A percentile compares a stretch with the other conserved stretches of the same genome.
Evolutionary conservation across 2,888 invertebrate genomes (phyloP).

Genomic region (Ctena decussata): DNA sequence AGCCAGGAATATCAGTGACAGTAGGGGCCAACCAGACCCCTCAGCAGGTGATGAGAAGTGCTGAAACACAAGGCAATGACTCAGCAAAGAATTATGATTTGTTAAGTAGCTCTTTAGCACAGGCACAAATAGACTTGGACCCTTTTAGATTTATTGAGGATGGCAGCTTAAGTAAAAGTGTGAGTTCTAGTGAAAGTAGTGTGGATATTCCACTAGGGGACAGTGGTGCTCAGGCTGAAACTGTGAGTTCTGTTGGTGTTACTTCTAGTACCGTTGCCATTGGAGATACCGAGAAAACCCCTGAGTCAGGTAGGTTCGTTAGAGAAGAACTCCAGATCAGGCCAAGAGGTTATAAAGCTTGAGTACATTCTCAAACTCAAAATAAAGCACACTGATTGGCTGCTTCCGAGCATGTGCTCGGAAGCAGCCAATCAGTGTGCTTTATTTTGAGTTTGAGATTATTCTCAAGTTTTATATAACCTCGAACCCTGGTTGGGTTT

Average conservation of each 20-base stretch:
- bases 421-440: too few species aligned
- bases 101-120: constrained; percentile 82
- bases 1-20: constrained; percentile 1
- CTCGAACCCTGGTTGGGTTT: too few species aligned
- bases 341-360: too few species aligned
- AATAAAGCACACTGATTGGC: too few species aligned
- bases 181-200: not conserved
- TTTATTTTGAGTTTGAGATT: too few species aligned
- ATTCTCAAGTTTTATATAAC: too few species aligned
- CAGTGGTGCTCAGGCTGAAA: not conserved
- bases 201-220: not conserved
- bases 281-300: not conserved
- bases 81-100: constrained; percentile 68
- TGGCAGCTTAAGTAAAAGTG: constrained; percentile 31
- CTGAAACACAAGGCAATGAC: constrained; percentile 20
- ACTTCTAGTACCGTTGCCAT: not conserved
- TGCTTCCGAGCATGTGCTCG: too few species aligned
- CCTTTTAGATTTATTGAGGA: constrained; percentile 83
- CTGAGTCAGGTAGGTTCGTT: not conserved
- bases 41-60: constrained; percentile 25
- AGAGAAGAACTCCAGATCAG: too few species aligned
- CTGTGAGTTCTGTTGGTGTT: not conserved
- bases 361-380: too few species aligned
- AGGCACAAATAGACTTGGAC: constrained; percentile 85
- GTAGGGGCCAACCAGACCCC: not conserved